Evolutionary conservation across 2,797 vertebrate species (phyloP), one percentile per base, ranked within the genome.

Genomic region (Oreonectes daqikongensis): DNA sequence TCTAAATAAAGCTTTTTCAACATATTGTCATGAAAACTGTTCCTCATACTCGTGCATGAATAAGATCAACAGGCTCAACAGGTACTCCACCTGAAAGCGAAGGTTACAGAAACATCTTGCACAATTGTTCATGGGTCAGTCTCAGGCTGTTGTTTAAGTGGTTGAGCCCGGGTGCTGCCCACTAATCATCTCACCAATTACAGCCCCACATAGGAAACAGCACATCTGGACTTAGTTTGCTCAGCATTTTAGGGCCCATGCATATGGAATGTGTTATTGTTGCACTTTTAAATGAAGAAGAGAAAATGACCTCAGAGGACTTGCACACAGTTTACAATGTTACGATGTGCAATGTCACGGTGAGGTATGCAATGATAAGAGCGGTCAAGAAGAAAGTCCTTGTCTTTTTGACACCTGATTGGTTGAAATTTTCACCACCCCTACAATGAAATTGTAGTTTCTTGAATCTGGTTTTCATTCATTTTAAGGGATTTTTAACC

Each of bases 161-260:
- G 83, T 80, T 75, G 70, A 84, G 26, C 50, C 28, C 24, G 82
- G 84, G 86, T 85, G 75, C 85, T 82, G 84, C 88, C 86, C 72
- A 69, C 66, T 46, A 48, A 46, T 15, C 57, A 32, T 69, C 88
- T 85, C 72, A 69, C 66, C 53, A 48, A 46, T 15, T 63, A 32
- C 72, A 69, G 44, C 77, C 46, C 32, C 53, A 9, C 32, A 52
- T 28, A 52, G 22, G 30, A 66, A 67, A 32, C 44, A 14, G 28
- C 72, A 85, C 91, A 92, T 93, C 90, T 93, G 92, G 89, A 89
- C 74, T 69, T 85, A 81, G 87, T 92, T 91, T 90, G 75, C 17
- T 46, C 53, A 69, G 69, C 61, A 32, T 68, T 80, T 72, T 44
- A 68, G 28, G 38, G 67, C 35, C 42, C 32, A 67, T 63, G 48